Evolutionary conservation across 2,888 invertebrate genomes (phyloP).

Genomic region (Camponotus fellah): DNA sequence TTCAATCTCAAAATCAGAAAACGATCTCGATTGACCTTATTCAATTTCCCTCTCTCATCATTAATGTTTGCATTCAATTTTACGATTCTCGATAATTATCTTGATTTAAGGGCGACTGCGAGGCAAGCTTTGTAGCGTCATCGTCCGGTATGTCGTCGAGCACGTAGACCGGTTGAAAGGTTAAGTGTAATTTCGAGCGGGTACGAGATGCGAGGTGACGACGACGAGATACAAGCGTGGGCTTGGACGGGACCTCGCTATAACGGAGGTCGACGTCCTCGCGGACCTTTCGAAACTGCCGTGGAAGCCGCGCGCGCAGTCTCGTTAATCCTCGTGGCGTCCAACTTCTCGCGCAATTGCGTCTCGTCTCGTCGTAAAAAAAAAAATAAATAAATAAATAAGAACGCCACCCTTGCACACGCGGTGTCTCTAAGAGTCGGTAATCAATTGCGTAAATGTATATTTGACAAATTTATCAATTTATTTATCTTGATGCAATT

Average conservation of each 20-base stretch:
- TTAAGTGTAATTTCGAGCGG: slow-evolving; percentile 64
- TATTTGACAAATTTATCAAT: neutral
- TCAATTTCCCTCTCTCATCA: neutral
- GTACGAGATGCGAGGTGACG: slow-evolving; percentile 58
- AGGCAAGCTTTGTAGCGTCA: slow-evolving; percentile 26
- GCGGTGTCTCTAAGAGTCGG: neutral
- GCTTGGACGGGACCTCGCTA: slow-evolving; percentile 43
- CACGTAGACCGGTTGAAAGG: slow-evolving; percentile 55
- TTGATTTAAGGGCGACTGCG: slow-evolving; percentile 33
- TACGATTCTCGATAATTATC: slow-evolving; percentile 47
- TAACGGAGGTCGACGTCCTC: slow-evolving; percentile 67
- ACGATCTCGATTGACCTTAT: neutral
- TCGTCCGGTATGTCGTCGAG: slow-evolving; percentile 32
- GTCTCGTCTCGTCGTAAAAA: slow-evolving; percentile 1
- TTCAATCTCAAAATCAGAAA: neutral
- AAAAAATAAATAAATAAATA: neutral
- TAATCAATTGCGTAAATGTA: neutral
- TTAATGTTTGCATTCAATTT: slow-evolving; percentile 18
- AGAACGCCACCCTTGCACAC: neutral
- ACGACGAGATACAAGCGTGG: slow-evolving; percentile 42
- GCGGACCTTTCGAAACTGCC: slow-evolving; percentile 62
- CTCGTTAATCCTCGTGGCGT: slow-evolving; percentile 68
- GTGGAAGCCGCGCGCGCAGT: slow-evolving; percentile 48
- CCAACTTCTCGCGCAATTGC: slow-evolving; percentile 46
- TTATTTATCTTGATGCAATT: neutral